Percentiles rank a stretch among this genome's conserved stretches.
phyloP scores from a whole-genome alignment of 2,888 invertebrate species.

The Cyaniris semiargus region DNA sequence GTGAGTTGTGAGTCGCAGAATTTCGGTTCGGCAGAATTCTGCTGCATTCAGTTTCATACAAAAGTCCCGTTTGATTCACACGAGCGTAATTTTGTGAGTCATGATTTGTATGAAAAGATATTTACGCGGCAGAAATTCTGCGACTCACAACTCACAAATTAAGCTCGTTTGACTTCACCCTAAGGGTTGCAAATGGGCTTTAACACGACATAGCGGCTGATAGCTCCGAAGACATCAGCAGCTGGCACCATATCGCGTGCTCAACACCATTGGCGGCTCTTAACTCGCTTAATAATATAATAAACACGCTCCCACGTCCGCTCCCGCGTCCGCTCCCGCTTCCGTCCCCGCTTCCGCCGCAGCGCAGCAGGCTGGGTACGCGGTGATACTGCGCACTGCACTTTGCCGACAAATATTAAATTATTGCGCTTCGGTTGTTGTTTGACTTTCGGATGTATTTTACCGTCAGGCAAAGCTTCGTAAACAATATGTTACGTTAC shows the following conservation, averaged over 20 bases:
- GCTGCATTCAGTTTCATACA: too few relatives aligned
- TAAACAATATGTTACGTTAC: background rate
- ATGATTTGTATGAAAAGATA: too few relatives aligned
- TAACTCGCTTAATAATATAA: background rate
- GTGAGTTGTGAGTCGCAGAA: too few relatives aligned
- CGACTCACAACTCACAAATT: too few relatives aligned
- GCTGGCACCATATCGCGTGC: background rate
- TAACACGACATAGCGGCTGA: background rate
- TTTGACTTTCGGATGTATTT: slow-evolving; percentile 6
- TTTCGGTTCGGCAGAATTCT: too few relatives aligned
- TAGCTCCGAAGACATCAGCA: background rate
- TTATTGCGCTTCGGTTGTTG: slow-evolving; percentile 3
- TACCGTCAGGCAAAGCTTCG: background rate
- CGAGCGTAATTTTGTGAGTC: too few relatives aligned
- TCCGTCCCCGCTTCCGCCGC: background rate
- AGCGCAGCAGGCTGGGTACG: background rate
- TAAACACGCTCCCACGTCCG: background rate
- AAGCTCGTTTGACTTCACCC: too few relatives aligned
- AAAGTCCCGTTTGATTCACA: too few relatives aligned
- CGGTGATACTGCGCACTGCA: background rate
- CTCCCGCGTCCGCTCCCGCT: background rate
- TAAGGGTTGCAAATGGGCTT: background rate
- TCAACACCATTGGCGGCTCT: background rate
- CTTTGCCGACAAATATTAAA: background rate
- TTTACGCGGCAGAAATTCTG: too few relatives aligned